Conservation (phyloP, 2,888 invertebrate genomes). For the Thymelicus lineola region DNA sequence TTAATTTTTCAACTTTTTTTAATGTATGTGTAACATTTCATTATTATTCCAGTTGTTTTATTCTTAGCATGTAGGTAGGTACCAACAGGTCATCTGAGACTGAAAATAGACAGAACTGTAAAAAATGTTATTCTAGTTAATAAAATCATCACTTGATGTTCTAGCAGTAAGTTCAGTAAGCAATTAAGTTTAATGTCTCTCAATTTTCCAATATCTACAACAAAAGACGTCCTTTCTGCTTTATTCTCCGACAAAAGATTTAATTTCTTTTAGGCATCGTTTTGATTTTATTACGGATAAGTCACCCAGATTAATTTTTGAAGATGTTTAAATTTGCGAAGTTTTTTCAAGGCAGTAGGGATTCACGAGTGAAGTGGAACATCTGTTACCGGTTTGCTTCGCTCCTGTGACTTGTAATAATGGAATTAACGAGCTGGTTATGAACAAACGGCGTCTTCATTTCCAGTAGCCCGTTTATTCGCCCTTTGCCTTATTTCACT, state of each 20-base stretch:
- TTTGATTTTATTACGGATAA: slow-evolving; percentile 21
- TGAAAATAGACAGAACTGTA: background rate
- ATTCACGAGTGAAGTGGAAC: slow-evolving; percentile 72
- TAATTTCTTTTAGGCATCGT: slow-evolving; percentile 9
- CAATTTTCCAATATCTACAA: slow-evolving; percentile 29
- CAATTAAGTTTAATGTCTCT: slow-evolving; percentile 11
- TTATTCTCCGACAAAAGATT: slow-evolving; percentile 8
- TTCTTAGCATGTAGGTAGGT: no score
- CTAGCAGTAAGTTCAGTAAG: background rate
- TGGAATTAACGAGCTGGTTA: slow-evolving; percentile 84
- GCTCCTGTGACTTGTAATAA: slow-evolving; percentile 82
- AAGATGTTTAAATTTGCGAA: slow-evolving; percentile 44
- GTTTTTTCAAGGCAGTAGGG: slow-evolving; percentile 44
- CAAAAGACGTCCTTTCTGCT: slow-evolving; percentile 14
- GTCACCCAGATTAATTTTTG: slow-evolving; percentile 14
- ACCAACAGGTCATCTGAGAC: no score
- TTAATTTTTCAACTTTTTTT: no score
- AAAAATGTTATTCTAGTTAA: background rate
- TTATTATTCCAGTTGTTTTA: no score
- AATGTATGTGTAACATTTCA: no score
- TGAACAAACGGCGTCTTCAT: slow-evolving; percentile 84
- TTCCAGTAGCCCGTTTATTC: slow-evolving; percentile 77
- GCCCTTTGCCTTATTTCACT: slow-evolving; percentile 79
- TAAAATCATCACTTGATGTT: background rate
- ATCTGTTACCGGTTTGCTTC: slow-evolving; percentile 78